Conservation (phyloP, 2,888 invertebrate genomes). For the Oscheius sp. region DNA sequence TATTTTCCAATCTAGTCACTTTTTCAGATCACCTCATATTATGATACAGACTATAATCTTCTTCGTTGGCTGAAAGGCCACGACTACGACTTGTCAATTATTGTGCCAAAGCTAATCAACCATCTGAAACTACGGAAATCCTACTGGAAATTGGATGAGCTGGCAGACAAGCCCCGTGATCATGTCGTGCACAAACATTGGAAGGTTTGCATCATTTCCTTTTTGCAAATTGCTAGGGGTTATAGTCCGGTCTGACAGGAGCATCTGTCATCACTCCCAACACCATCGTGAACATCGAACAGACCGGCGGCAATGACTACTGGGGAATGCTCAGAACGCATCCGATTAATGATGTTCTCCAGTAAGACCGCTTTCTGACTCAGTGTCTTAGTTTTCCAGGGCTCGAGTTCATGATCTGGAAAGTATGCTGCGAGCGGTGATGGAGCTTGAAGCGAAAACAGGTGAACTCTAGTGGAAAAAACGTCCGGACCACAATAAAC, state of each 20-base stretch:
- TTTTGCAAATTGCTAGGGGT: not conserved
- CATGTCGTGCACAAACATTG: constrained; percentile 64
- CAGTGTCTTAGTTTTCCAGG: constrained; percentile 19
- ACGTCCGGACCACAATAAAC: not conserved
- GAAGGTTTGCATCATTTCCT: constrained; percentile 49
- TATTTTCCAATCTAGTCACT: not conserved
- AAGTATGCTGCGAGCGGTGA: constrained; percentile 67
- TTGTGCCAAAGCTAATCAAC: constrained; percentile 60
- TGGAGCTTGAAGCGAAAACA: constrained; percentile 67
- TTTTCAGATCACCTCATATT: constrained; percentile 59
- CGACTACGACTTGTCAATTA: constrained; percentile 58
- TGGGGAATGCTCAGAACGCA: constrained; percentile 69
- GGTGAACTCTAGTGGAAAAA: constrained; percentile 39
- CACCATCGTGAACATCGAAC: constrained; percentile 70
- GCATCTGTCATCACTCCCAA: constrained; percentile 59
- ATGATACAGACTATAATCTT: constrained; percentile 66
- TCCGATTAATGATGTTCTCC: constrained; percentile 66
- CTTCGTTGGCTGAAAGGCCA: constrained; percentile 64
- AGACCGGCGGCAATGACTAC: constrained; percentile 68
- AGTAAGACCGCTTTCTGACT: constrained; percentile 15
- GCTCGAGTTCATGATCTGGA: constrained; percentile 70
- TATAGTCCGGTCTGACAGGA: constrained; percentile 64
- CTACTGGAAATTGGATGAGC: constrained; percentile 58
- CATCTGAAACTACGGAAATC: constrained; percentile 59
- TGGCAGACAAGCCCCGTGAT: constrained; percentile 55